Evolutionary conservation across 92 coral and sea anemone genomes (phyloP).

Genomic region (Plumapathes pennacea): DNA sequence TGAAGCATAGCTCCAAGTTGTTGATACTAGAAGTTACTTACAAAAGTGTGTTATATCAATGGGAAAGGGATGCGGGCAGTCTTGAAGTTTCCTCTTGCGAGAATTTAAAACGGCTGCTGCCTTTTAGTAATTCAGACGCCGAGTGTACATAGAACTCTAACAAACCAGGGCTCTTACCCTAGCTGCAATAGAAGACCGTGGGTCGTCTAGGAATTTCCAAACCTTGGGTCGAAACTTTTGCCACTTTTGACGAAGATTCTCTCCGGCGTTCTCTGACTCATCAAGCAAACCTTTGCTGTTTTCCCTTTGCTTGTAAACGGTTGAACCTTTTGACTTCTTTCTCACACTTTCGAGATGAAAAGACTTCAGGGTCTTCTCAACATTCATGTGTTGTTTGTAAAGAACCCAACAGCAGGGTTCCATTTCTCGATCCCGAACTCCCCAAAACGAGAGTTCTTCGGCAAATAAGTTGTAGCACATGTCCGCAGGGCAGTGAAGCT

Average conservation of each 20-base stretch:
- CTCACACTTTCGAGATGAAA: slow-evolving; percentile 82
- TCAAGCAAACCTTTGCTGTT: slow-evolving; percentile 19
- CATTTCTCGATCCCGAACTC: slow-evolving; percentile 87
- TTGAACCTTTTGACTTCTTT: slow-evolving; percentile 35
- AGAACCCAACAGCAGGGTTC: slow-evolving; percentile 98
- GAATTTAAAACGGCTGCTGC: too few species aligned
- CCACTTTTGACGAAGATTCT: slow-evolving; percentile 49
- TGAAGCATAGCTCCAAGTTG: too few species aligned
- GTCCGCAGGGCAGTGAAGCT: slow-evolving; percentile 93
- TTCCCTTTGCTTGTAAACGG: slow-evolving; percentile 18
- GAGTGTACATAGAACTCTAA: too few species aligned
- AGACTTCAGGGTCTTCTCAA: slow-evolving; percentile 86
- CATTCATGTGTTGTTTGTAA: slow-evolving; percentile 81
- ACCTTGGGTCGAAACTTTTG: slow-evolving; percentile 52
- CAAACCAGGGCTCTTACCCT: slow-evolving; percentile 53
- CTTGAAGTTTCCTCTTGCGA: too few species aligned
- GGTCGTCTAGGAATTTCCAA: slow-evolving; percentile 90
- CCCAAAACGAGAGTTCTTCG: slow-evolving; percentile 97
- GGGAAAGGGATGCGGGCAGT: too few species aligned
- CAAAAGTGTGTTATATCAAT: too few species aligned
- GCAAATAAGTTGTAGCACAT: slow-evolving; percentile 79
- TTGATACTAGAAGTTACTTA: too few species aligned
- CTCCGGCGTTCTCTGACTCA: slow-evolving; percentile 35
- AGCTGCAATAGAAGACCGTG: slow-evolving; percentile 75
- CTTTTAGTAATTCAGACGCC: too few species aligned